Evolutionary conservation across 2,888 invertebrate genomes (phyloP).

Genomic region (Himalopsyche kuldschensis): DNA sequence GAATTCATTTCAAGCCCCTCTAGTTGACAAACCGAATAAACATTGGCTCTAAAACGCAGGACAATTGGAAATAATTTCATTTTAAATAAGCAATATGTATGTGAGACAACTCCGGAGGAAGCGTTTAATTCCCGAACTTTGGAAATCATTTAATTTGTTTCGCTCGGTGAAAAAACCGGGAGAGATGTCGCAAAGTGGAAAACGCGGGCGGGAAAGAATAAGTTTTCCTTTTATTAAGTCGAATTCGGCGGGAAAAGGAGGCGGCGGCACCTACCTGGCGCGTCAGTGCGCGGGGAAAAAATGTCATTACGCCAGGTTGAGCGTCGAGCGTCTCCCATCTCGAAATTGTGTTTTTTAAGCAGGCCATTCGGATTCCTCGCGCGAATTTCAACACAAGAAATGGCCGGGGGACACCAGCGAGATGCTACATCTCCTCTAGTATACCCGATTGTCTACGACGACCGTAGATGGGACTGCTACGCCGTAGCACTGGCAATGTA

Average conservation of each 20-base stretch:
- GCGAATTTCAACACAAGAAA: constrained; percentile 32
- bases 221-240: constrained; percentile 28
- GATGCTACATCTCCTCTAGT: not conserved
- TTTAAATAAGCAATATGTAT: constrained; percentile 1
- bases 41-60: not conserved
- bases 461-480: constrained; percentile 19
- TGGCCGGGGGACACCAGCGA: not conserved
- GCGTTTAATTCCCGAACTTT: constrained; percentile 11
- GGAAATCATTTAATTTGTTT: constrained; percentile 7
- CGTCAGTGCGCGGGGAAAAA: constrained; percentile 15
- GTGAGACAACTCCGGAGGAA: not conserved
- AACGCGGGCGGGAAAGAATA: not conserved
- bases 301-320: constrained; percentile 37
- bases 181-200: not conserved
- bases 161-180: not conserved
- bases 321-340: constrained; percentile 29
- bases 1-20: not conserved
- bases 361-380: constrained; percentile 39
- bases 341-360: constrained; percentile 40
- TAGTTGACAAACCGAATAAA: not conserved
- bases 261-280: not conserved
- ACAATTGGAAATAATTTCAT: not conserved
- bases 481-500: constrained; percentile 1
- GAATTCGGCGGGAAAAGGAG: constrained; percentile 11
- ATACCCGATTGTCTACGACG: constrained; percentile 34